Evolutionary conservation across 2,797 vertebrate genomes (phyloP), one percentile per base, ranked within the genome.

Genomic region (Scarus forsteni): DNA sequence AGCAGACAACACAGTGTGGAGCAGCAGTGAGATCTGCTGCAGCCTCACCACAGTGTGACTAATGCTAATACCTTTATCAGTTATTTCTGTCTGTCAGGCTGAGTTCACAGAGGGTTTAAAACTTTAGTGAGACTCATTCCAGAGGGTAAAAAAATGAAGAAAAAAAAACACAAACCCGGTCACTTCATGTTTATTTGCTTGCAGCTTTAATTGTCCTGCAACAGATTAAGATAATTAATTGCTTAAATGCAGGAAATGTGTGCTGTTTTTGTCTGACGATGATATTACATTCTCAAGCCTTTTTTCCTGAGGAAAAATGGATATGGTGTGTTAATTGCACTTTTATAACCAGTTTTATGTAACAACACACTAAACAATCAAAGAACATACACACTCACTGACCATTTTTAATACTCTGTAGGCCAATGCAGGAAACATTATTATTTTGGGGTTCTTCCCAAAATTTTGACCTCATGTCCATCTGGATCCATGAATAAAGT

Each of bases 61-160:
- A 88, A 88, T 73, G 60, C 34, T 55, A 71, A 77, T 61, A 75
- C 76, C 78, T 77, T 63, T 46, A 80, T 85, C 84, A 77, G 83
- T 86, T 81, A 77, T 90, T 89, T 82, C 60, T 72, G 43, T 77
- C 19, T 5, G 35, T 18, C 11, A 38, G 52, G 46, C 70, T 55
- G 61, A 52, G 87, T 86, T 89, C 81, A 61, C 75, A 64, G 60
- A 79, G 62, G 76, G 85, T 87, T 87, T 79, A 78, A 55, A 68
- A 51, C 73, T 81, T 67, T 60, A 67, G 46, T 57, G 43, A 85
- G 77, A 69, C 36, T 54, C 8, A 67, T 12, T 46, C 53, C 42
- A 27, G 39, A 67, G 19, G 10, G 45, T 16, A 16, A 62, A 42
- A 52, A 54, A 10, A 42, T 36, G 60, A 42, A 36, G 9, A 54